Evolutionary conservation across 2,113 vertebrate genomes (phyloP).

Genomic region (Cercocebus atys): DNA sequence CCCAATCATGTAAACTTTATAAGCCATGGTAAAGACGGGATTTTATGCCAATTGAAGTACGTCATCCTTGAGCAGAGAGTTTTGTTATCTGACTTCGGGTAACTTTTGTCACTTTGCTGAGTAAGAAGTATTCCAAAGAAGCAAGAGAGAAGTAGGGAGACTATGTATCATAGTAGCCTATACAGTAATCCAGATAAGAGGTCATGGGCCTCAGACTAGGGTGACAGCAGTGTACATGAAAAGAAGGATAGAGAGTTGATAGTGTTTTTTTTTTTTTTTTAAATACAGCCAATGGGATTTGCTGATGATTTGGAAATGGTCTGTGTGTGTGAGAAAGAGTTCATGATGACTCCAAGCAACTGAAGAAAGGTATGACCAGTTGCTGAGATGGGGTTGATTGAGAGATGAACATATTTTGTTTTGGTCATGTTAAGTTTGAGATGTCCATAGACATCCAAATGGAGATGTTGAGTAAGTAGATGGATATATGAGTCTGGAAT

Average conservation of each 20-base stretch:
- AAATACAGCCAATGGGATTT: background rate
- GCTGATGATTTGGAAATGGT: background rate
- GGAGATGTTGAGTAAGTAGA: background rate
- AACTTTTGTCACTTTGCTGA: constrained; percentile 28
- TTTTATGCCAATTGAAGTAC: background rate
- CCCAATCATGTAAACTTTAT: background rate
- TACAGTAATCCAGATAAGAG: background rate
- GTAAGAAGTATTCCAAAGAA: constrained; percentile 36
- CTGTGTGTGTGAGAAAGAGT: background rate
- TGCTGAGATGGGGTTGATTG: background rate
- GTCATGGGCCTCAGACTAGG: background rate
- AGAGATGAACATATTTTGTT: constrained; percentile 25
- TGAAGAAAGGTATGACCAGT: background rate
- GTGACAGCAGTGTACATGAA: background rate
- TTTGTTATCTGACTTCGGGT: constrained; percentile 42
- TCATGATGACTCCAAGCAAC: background rate
- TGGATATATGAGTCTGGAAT: background rate
- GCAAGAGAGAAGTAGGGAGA: background rate
- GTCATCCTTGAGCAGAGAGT: background rate
- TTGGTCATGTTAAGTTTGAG: background rate
- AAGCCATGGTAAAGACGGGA: background rate
- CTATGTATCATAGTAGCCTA: background rate
- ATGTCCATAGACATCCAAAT: background rate
- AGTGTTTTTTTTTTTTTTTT: background rate
- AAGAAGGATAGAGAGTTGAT: background rate